A percentile compares a stretch with the other conserved stretches of the same genome.
phyloP scores from a whole-genome alignment of 2,113 vertebrate genomes.

The Pithys albifrons region DNA sequence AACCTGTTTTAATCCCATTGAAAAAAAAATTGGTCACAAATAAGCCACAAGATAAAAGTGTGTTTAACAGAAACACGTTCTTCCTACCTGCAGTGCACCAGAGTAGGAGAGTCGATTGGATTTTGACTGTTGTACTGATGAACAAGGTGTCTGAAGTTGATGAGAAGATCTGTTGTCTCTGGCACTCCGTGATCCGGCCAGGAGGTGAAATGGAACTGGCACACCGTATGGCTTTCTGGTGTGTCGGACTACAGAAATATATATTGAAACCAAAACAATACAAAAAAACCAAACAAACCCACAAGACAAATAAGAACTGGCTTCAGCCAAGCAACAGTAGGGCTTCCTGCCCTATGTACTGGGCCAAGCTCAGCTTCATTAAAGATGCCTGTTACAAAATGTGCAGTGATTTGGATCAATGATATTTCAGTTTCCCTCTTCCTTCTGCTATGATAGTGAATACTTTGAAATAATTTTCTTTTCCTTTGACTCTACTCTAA shows the following conservation, averaged over 20 bases:
- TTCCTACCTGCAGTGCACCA: conserved; percentile 95
- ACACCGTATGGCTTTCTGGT: conserved; percentile 81
- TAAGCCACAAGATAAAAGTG: neutral
- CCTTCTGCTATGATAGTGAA: neutral
- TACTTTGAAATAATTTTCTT: neutral
- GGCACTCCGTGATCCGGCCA: conserved; percentile 97
- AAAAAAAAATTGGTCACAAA: neutral
- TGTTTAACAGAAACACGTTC: neutral
- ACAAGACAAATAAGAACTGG: neutral
- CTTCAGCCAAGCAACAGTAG: neutral
- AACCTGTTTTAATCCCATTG: neutral
- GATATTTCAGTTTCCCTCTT: neutral
- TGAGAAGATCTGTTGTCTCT: conserved; percentile 89
- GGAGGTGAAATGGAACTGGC: conserved; percentile 97
- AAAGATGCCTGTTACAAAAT: neutral
- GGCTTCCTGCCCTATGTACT: neutral
- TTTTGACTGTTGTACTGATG: conserved; percentile 88
- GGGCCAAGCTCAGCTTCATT: neutral
- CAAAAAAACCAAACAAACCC: neutral
- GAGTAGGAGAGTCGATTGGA: conserved; percentile 80
- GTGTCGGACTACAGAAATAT: conserved; percentile 76
- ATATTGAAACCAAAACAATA: neutral
- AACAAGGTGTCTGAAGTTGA: conserved; percentile 91
- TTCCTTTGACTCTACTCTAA: neutral
- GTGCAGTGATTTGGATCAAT: neutral